These are phyloP conservation scores for Calephelis perditalis DNA, from an alignment of 2,888 invertebrate genomes.

Conservation along the genomic window DNA sequence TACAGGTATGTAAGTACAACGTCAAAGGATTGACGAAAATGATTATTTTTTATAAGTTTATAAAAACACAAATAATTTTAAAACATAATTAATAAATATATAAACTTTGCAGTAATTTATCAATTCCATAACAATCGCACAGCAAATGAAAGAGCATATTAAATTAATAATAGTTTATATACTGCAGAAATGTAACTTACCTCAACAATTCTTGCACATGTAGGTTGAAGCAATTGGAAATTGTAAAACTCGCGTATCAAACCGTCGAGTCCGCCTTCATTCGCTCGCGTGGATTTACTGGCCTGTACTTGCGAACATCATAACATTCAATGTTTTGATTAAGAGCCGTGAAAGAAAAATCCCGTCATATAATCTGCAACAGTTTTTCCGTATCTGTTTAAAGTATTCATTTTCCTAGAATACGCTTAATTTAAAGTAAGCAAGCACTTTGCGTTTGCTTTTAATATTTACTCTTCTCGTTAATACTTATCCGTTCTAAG, in stretches of 20 bases:
- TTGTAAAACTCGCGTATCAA: background rate
- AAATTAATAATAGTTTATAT: background rate
- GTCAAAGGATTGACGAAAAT: no score
- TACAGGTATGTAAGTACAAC: no score
- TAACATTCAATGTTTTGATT: conserved; percentile 3
- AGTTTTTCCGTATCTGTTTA: background rate
- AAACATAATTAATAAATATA: no score
- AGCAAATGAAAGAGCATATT: background rate
- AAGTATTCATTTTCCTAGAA: background rate
- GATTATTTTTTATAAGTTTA: no score
- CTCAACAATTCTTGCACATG: background rate
- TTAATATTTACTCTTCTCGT: no score
- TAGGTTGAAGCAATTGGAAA: background rate
- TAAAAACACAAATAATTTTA: no score
- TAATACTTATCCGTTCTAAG: no score
- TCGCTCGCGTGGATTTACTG: conserved; percentile 10
- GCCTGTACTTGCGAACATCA: conserved; percentile 5
- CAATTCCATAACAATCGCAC: background rate
- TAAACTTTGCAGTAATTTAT: no score
- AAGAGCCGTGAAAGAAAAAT: conserved; percentile 4
- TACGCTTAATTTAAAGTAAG: background rate
- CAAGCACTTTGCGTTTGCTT: no score
- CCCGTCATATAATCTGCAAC: background rate
- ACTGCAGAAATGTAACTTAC: background rate
- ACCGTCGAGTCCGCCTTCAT: background rate